Evolutionary conservation across 2,888 invertebrate species (phyloP), one percentile per base, ranked within the genome.

Genomic region (Syritta pipiens): DNA sequence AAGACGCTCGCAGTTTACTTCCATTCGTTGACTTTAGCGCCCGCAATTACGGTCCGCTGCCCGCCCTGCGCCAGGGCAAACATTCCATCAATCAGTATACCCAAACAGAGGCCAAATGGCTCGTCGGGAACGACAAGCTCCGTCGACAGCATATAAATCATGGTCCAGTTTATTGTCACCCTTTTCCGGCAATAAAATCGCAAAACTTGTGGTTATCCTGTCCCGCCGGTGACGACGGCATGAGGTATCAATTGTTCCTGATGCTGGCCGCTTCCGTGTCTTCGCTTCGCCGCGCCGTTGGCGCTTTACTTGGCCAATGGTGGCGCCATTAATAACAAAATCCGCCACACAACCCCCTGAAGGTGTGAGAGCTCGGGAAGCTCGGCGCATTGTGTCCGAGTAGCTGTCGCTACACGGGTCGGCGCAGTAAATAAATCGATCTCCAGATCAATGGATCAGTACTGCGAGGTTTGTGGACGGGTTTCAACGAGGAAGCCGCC

Each of bases 111-210:
- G 26, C 26, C 17, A 26, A 26, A 40, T 55, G 9, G 37, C 14
- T 22, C 59, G 17, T 19, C 22, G 5, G 12, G 17, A 2, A 35
- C 10, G 20, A 60, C 30, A 42, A 53, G 4, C 28, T 37, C 46
- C 40, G 28, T 7, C 44, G 71, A 71, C 72, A 72, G 60, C 48
- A 40, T 20, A 72, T 60, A 67, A 79, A 72, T 79, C 77, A 72
- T 79, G 60, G 77, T 26, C 42, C 74, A 68, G 74, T 68, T 74
- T 68, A 74, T 68, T 74, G 74, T 79, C 74, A 68, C 74, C 57
- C 74, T 67, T 68, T 79, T 79, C 79, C 79, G 79, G 79, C 79
- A 79, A 74, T 79, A 79, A 79, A 79, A 79, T 74, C 62, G 77
- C 60, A 71, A 71, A 59, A 69, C 74, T 74, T 74, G 79, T 72